These are phyloP conservation scores for Zaprionus africanus DNA, from an alignment of 1,140 invertebrate genomes.

Conservation along the genomic window DNA sequence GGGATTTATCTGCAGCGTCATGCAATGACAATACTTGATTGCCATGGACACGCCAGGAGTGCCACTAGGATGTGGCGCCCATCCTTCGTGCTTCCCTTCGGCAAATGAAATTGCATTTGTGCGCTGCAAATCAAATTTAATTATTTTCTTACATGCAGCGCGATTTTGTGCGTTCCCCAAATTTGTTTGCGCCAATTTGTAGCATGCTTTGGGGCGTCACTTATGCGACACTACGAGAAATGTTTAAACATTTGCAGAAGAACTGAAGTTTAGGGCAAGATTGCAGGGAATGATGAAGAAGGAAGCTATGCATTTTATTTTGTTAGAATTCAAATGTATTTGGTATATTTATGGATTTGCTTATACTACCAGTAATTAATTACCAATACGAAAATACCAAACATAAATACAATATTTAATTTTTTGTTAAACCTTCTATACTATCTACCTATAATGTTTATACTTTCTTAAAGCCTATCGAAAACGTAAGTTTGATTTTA, in stretches of 20 bases:
- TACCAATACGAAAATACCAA: too few species aligned
- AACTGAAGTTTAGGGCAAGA: too few species aligned
- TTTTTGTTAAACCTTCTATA: too few species aligned
- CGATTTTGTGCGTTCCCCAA: constrained; percentile 54
- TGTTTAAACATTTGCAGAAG: background rate
- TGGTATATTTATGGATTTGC: too few species aligned
- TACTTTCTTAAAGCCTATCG: background rate
- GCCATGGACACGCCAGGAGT: constrained; percentile 56
- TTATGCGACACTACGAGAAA: constrained; percentile 13
- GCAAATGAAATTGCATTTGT: constrained; percentile 43
- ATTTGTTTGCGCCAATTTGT: constrained; percentile 34
- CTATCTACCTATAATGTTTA: too few species aligned
- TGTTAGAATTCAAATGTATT: too few species aligned
- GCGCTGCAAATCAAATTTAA: constrained; percentile 69
- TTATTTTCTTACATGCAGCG: constrained; percentile 76
- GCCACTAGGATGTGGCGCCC: background rate
- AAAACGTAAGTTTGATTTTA: background rate
- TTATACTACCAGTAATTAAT: too few species aligned
- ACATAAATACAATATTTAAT: too few species aligned
- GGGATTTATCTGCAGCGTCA: constrained; percentile 57
- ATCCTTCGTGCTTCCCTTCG: background rate
- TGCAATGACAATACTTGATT: constrained; percentile 80
- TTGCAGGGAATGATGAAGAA: background rate
- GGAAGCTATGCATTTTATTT: background rate
- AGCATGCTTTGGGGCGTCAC: constrained; percentile 67